Conservation (phyloP, 2,113 vertebrate species). For the Trochalopteron elliotii region DNA sequence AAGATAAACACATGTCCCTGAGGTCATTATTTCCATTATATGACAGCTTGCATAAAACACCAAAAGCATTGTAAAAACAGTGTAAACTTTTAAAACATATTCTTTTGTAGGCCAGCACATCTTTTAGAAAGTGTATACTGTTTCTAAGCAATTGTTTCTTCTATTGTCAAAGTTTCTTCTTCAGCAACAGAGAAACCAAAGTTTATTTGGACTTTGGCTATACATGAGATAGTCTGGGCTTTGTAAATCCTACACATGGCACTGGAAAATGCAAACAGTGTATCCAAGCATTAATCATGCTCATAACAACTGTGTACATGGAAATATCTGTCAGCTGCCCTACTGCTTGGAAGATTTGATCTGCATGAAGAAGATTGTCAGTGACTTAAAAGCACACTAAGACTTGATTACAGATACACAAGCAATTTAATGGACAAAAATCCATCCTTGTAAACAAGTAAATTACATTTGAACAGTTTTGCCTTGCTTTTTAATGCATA, state of each 20-base stretch:
- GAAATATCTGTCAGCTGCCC: background rate
- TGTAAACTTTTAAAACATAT: slow-evolving; percentile 39
- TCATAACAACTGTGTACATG: background rate
- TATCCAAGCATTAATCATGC: background rate
- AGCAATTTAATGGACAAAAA: background rate
- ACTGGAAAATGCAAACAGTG: slow-evolving; percentile 36
- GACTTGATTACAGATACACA: background rate
- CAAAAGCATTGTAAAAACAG: slow-evolving; percentile 70
- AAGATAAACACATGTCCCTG: slow-evolving; percentile 69
- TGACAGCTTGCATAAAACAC: slow-evolving; percentile 71
- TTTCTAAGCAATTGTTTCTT: slow-evolving; percentile 61
- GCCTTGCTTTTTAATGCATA: background rate
- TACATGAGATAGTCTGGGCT: background rate
- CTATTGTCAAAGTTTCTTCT: slow-evolving; percentile 52
- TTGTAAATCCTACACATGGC: slow-evolving; percentile 18
- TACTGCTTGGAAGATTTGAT: background rate
- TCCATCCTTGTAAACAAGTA: background rate
- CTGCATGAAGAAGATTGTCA: background rate
- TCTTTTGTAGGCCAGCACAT: slow-evolving; percentile 10
- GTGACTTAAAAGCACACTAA: background rate
- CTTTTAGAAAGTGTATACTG: slow-evolving; percentile 41
- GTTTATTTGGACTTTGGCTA: slow-evolving; percentile 42
- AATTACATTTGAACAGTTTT: background rate
- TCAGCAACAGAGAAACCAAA: background rate
- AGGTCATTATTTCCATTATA: slow-evolving; percentile 73